Conservation (phyloP, 2,113 vertebrate genomes). For the Poecile atricapillus region DNA sequence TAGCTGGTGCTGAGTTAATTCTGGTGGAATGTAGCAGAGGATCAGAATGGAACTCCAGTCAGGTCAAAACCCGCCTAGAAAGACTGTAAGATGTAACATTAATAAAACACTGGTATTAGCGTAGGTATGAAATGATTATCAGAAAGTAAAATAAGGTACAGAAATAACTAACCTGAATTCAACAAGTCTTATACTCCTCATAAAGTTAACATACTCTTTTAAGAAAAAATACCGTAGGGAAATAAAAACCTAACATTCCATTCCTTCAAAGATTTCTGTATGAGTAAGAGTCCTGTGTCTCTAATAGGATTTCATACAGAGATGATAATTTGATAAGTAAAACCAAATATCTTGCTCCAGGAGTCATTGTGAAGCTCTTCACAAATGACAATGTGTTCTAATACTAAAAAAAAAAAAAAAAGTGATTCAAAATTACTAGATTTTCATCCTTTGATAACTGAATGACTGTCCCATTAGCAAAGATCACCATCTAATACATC, state of each 20-base stretch:
- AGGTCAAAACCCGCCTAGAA: conserved; percentile 58
- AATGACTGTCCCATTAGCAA: not conserved
- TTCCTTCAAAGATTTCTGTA: not conserved
- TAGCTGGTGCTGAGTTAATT: conserved; percentile 68
- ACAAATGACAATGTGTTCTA: not conserved
- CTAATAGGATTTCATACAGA: not conserved
- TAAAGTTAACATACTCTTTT: not conserved
- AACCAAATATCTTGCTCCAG: not conserved
- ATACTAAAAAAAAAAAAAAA: not conserved
- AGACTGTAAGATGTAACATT: conserved; percentile 46
- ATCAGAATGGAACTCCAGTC: conserved; percentile 61
- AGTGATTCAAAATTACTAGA: not conserved
- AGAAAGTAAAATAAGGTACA: conserved; percentile 30
- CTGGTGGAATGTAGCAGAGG: conserved; percentile 64
- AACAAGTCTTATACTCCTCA: not conserved
- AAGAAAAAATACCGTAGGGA: not conserved
- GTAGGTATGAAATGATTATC: conserved; percentile 54
- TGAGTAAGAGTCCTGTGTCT: not conserved
- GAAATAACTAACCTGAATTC: not conserved
- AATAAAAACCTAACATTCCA: not conserved
- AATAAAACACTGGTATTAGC: conserved; percentile 31
- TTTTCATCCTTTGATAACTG: not conserved
- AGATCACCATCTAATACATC: not conserved
- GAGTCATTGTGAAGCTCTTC: not conserved
- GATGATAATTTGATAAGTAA: conserved; percentile 6